Evolutionary conservation across 2,113 vertebrate species (phyloP), one percentile per base, ranked within the genome.

Genomic region (Nothoprocta perdicaria): DNA sequence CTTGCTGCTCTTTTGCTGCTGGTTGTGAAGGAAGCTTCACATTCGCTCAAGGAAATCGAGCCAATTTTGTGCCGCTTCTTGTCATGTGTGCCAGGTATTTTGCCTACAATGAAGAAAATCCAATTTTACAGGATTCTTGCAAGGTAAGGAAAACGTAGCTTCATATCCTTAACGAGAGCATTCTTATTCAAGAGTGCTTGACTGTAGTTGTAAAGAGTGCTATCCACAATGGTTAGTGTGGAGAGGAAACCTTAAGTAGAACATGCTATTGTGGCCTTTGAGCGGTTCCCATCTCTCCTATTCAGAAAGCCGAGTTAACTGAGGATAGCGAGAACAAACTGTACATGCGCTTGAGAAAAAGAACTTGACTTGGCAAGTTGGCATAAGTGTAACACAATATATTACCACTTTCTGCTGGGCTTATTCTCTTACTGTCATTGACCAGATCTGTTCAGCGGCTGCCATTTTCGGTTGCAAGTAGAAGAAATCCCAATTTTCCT

Each of bases 321-420:
- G 89, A 94, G 92, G 94, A 95, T 94, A 97, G 94, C 94, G 84
- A 95, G 94, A 95, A 96, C 94, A 96, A 84, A 90, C 90, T 94
- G 96, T 96, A 95, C 95, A 96, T 93, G 95, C 68, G 80, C 91
- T 96, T 87, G 93, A 96, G 95, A 96, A 96, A 94, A 95, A 96
- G 96, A 93, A 96, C 96, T 95, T 95, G 97, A 94, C 94, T 96
- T 97, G 97, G 96, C 96, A 96, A 95, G 94, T 96, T 95, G 94
- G 95, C 95, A 80, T 95, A 88, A 96, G 92, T 85, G 94, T 93
- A 95, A 86, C 95, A 93, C 96, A 97, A 97, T 97, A 96, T 96
- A 97, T 97, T 95, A 92, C 90, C 93, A 95, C 94, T 96, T 97
- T 97, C 95, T 95, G 88, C 96, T 82, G 86, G 94, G 88, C 90